A percentile compares a stretch with the other conserved stretches of the same genome.
Evolutionary conservation across 2,113 vertebrate species (phyloP).

Genomic region (Anolis sagrei): DNA sequence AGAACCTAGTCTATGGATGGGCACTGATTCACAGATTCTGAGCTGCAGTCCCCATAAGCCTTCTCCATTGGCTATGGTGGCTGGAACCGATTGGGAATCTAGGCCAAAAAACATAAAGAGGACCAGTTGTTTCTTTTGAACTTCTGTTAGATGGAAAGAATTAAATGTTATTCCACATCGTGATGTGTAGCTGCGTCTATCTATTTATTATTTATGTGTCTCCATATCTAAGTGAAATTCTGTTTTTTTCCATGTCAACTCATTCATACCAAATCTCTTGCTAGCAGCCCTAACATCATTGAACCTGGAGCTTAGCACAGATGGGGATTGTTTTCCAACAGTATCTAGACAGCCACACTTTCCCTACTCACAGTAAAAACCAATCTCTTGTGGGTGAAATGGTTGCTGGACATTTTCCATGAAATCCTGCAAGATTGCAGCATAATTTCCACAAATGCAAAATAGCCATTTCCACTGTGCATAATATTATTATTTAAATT

Average conservation of each 20-base stretch:
- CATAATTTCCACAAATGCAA: slow-evolving; percentile 50
- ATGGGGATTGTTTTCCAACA: neutral
- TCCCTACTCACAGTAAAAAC: neutral
- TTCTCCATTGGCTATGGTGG: no score
- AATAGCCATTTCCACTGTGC: slow-evolving; percentile 55
- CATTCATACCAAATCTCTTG: neutral
- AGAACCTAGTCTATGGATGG: no score
- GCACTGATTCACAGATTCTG: no score
- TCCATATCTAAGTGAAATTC: neutral
- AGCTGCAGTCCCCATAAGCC: no score
- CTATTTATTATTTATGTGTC: neutral
- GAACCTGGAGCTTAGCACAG: neutral
- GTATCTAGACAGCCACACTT: neutral
- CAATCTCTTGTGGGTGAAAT: slow-evolving; percentile 36
- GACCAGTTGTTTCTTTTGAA: neutral
- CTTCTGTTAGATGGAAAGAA: neutral
- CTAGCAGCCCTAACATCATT: neutral
- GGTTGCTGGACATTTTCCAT: slow-evolving; percentile 50
- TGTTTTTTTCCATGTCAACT: neutral
- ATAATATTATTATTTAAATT: slow-evolving; percentile 62
- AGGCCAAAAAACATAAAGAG: no score
- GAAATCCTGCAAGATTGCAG: slow-evolving; percentile 44
- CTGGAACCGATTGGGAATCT: no score
- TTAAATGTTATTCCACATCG: neutral
- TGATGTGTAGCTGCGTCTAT: neutral